Evolutionary conservation across 1,140 invertebrate genomes (phyloP).

Genomic region (Panagrolaimus sp.): DNA sequence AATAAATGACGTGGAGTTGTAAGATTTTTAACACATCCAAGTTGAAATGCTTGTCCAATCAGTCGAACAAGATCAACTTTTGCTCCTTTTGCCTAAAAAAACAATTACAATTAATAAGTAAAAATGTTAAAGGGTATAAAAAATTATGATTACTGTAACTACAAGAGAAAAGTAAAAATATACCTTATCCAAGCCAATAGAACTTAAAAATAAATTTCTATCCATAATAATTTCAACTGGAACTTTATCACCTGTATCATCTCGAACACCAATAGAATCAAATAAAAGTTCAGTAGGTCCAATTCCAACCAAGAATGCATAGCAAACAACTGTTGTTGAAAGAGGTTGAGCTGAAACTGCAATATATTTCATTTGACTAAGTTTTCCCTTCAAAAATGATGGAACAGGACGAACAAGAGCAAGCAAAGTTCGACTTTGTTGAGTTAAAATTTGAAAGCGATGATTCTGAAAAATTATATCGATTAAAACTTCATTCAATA

Average conservation of each 20-base stretch:
- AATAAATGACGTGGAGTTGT: too few relatives aligned
- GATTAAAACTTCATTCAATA: background rate
- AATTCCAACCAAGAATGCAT: slow-evolving; percentile 1
- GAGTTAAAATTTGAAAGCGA: slow-evolving; percentile 4
- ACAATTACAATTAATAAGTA: too few relatives aligned
- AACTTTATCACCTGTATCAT: background rate
- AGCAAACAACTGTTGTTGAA: background rate
- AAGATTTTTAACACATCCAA: too few relatives aligned
- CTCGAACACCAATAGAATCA: background rate
- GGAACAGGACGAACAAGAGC: background rate
- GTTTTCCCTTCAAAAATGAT: background rate
- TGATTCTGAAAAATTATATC: background rate
- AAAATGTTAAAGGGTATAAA: too few relatives aligned
- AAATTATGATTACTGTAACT: background rate
- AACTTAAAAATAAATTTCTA: background rate
- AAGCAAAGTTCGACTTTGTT: background rate
- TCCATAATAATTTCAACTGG: slow-evolving; percentile 3
- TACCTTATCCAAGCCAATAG: slow-evolving; percentile 1
- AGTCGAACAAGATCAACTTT: too few relatives aligned
- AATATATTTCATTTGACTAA: background rate
- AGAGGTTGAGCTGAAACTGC: background rate
- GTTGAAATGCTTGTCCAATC: too few relatives aligned
- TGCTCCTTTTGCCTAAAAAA: too few relatives aligned
- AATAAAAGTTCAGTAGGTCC: background rate
- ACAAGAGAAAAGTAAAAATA: background rate